phyloP scores from a whole-genome alignment of 2,113 vertebrate species.

The Miniopterus natalensis region DNA sequence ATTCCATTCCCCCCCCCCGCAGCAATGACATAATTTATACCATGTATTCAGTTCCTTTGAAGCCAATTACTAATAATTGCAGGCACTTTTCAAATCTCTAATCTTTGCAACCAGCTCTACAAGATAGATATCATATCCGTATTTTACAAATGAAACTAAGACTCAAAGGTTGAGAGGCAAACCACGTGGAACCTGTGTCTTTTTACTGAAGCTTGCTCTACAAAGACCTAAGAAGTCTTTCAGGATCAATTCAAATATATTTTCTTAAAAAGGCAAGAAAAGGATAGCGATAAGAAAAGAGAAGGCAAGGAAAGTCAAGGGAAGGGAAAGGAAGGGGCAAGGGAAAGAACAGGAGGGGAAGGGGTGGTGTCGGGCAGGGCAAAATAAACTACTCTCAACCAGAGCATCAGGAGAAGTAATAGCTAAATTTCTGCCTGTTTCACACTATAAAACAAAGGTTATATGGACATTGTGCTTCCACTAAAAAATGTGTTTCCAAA shows the following conservation, averaged over 20 bases:
- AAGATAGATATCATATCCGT: neutral
- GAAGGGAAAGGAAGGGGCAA: neutral
- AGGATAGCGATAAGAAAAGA: neutral
- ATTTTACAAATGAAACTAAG: conserved; percentile 51
- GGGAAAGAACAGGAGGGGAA: neutral
- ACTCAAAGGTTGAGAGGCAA: conserved; percentile 1
- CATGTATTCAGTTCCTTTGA: conserved; percentile 14
- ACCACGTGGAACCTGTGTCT: neutral
- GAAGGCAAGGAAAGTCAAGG: neutral
- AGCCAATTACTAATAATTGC: neutral
- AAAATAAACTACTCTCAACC: neutral
- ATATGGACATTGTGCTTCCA: neutral
- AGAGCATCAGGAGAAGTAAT: neutral
- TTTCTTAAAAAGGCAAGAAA: conserved; percentile 10
- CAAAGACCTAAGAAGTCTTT: neutral
- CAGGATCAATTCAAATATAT: neutral
- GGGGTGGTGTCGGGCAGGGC: neutral
- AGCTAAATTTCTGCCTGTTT: neutral
- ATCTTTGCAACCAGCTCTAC: neutral
- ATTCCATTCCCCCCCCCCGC: neutral
- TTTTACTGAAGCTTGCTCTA: neutral
- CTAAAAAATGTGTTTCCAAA: conserved; percentile 19
- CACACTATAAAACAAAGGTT: neutral
- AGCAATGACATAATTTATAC: neutral
- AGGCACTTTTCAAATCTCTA: conserved; percentile 1